phyloP scores from a whole-genome alignment of 2,797 vertebrate genomes.

The Esox masquinongy region DNA sequence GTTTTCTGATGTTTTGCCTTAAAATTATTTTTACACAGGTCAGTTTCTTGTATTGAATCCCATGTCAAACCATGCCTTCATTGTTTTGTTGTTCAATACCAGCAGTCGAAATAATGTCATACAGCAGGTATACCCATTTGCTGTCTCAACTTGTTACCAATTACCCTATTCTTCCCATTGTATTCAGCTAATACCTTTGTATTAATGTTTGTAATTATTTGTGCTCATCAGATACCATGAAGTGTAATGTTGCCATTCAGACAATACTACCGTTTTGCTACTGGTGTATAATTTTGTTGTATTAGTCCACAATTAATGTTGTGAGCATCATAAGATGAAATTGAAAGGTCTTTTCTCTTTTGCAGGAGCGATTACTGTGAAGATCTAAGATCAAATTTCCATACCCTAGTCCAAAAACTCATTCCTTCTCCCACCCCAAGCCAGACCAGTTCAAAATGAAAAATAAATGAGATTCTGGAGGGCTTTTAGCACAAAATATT shows the following conservation, averaged over 20 bases:
- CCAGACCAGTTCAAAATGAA: background rate
- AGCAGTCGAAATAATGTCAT: conserved; percentile 36
- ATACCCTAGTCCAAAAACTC: background rate
- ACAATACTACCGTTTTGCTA: background rate
- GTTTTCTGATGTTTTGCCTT: conserved; percentile 27
- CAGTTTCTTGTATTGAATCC: conserved; percentile 23
- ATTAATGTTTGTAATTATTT: conserved; percentile 51
- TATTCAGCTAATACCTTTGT: conserved; percentile 40
- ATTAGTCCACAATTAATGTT: conserved; percentile 60
- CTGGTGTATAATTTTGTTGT: conserved; percentile 17
- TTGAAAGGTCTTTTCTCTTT: conserved; percentile 20
- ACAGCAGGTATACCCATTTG: background rate
- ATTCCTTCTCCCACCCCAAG: background rate
- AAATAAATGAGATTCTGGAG: background rate
- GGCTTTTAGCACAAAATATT: background rate
- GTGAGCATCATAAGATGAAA: conserved; percentile 26
- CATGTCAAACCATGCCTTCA: conserved; percentile 1
- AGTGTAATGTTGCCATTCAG: conserved; percentile 30
- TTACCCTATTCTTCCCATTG: conserved; percentile 22
- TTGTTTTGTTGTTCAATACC: conserved; percentile 16
- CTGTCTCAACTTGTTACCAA: background rate
- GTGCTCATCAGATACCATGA: conserved; percentile 43
- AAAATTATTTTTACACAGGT: conserved; percentile 34
- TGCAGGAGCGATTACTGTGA: background rate
- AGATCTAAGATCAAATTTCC: background rate